Conservation (phyloP, 2,797 vertebrate species). For the Gymnothorax reevesii region DNA sequence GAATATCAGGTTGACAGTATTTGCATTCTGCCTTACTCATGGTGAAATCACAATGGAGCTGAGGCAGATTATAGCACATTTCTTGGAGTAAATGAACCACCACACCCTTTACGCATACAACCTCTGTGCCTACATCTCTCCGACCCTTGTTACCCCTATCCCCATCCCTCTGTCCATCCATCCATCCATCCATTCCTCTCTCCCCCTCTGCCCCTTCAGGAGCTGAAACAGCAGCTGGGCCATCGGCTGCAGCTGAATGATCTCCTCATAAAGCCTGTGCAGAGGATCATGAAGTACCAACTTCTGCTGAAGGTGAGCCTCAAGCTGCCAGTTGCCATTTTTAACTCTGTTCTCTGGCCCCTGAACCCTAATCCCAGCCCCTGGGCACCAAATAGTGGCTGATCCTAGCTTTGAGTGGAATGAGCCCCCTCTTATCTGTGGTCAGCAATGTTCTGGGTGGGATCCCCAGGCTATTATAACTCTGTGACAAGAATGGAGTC, state of each 20-base stretch:
- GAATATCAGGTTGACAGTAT: background rate
- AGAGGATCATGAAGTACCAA: slow-evolving; percentile 99
- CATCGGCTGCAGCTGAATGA: slow-evolving; percentile 96
- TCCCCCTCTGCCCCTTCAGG: slow-evolving; percentile 65
- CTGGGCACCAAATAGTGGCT: background rate
- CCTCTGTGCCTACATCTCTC: background rate
- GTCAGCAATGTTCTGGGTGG: too few species aligned
- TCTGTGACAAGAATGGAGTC: background rate
- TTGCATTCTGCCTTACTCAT: background rate
- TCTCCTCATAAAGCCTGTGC: slow-evolving; percentile 96
- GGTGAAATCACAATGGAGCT: background rate
- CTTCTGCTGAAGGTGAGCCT: slow-evolving; percentile 91
- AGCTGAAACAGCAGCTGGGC: slow-evolving; percentile 91
- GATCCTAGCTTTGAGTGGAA: background rate
- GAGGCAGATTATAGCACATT: background rate
- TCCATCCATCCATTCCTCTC: background rate
- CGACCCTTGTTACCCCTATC: too few species aligned
- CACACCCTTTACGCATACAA: background rate
- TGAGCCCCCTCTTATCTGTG: too few species aligned
- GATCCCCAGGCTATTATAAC: background rate
- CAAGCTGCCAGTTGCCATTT: background rate
- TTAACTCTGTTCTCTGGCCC: background rate
- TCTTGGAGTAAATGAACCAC: background rate
- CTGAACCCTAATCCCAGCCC: background rate
- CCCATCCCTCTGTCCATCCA: background rate